Evolutionary conservation across 92 coral and sea anemone species (phyloP).

Genomic region (Desmophyllum pertusum): DNA sequence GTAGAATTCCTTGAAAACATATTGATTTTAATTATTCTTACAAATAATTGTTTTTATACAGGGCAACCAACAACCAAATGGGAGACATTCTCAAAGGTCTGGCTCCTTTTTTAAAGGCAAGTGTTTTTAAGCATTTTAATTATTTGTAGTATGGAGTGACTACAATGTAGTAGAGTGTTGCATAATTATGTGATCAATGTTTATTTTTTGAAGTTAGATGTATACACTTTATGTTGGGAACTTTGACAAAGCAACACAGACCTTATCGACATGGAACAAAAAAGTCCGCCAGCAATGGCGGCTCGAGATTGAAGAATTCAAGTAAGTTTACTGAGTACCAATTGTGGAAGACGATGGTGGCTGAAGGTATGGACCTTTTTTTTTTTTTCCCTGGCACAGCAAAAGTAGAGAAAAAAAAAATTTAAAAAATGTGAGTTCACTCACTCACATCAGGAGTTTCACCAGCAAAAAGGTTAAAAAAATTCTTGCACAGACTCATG

Average conservation of each 20-base stretch:
- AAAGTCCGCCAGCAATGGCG: constrained; percentile 79
- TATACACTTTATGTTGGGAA: constrained; percentile 88
- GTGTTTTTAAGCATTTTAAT: background rate
- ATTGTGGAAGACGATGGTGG: no score
- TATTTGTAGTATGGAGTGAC: background rate
- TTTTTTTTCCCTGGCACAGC: no score
- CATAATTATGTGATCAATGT: background rate
- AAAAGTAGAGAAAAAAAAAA: no score
- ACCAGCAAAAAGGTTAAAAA: no score
- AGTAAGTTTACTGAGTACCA: constrained; percentile 44
- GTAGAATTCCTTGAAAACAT: no score
- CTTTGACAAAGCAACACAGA: constrained; percentile 91
- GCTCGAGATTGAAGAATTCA: constrained; percentile 85
- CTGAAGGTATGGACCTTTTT: no score
- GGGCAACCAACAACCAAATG: constrained; percentile 75
- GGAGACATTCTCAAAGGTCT: constrained; percentile 91
- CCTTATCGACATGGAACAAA: constrained; percentile 79
- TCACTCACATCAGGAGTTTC: no score
- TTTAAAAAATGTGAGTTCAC: no score
- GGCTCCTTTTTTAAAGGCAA: constrained; percentile 94
- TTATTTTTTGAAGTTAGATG: constrained; percentile 53
- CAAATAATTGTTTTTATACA: constrained; percentile 7
- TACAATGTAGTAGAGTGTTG: no score
- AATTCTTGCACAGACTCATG: no score
- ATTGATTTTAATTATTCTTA: background rate